phyloP scores from a whole-genome alignment of 1,140 invertebrate species.

The Meloidogyne hapla region DNA sequence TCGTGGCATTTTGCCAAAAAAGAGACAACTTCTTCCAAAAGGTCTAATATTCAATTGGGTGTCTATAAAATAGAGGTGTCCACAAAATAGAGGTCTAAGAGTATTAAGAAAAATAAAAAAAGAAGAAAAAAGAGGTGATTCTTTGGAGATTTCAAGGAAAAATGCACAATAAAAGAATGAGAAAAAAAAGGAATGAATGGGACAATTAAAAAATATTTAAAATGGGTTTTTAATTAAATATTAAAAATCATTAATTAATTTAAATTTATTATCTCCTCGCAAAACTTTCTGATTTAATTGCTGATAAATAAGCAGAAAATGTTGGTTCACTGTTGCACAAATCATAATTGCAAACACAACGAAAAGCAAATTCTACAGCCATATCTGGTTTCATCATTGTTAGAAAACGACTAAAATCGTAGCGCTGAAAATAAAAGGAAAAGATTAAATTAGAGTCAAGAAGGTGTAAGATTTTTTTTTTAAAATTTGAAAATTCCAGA shows the following conservation, averaged over 20 bases:
- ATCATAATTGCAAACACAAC: constrained; percentile 46
- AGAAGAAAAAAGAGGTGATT: background rate
- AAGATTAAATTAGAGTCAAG: background rate
- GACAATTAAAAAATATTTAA: background rate
- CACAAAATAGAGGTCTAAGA: background rate
- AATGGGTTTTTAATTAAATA: background rate
- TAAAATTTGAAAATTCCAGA: no score
- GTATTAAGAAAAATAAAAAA: background rate
- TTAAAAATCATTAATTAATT: background rate
- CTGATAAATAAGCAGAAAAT: constrained; percentile 32
- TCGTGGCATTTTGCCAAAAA: no score
- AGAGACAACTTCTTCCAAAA: no score
- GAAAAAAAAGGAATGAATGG: background rate
- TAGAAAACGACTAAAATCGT: constrained; percentile 34
- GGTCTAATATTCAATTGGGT: no score
- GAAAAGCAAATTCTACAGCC: constrained; percentile 37
- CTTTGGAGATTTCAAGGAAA: background rate
- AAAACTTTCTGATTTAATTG: constrained; percentile 34
- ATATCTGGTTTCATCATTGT: constrained; percentile 22
- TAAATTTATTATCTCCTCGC: constrained; percentile 25
- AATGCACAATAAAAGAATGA: background rate
- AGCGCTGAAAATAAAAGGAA: constrained; percentile 18
- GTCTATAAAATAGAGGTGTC: no score
- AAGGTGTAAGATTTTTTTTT: no score
- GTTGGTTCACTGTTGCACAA: constrained; percentile 41